Evolutionary conservation across 2,113 vertebrate genomes (phyloP).

Genomic region (Nettapus auritus): DNA sequence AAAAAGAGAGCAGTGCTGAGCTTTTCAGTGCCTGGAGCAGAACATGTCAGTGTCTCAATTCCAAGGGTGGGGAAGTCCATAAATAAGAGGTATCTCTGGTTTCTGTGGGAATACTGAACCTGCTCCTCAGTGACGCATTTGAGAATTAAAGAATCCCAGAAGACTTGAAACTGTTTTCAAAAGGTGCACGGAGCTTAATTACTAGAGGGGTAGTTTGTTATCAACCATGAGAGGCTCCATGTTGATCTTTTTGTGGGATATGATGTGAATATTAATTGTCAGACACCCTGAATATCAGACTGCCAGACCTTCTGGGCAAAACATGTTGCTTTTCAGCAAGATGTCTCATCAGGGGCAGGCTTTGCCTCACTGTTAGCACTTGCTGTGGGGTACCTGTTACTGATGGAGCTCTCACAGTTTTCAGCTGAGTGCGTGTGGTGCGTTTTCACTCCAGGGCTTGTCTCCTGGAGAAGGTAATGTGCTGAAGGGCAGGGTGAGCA

Average conservation of each 20-base stretch:
- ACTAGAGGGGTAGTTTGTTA: conserved; percentile 54
- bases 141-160: conserved; percentile 68
- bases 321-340: conserved; percentile 28
- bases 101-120: conserved; percentile 77
- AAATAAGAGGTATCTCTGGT: conserved; percentile 70
- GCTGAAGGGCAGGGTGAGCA: not conserved
- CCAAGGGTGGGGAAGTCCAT: conserved; percentile 76
- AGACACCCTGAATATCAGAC: not conserved
- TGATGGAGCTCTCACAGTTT: not conserved
- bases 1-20: conserved; percentile 20
- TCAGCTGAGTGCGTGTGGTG: not conserved
- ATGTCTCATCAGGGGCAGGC: not conserved
- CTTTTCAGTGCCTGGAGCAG: conserved; percentile 73
- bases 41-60: conserved; percentile 71
- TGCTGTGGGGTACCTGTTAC: not conserved
- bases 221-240: not conserved
- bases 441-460: not conserved
- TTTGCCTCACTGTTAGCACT: not conserved
- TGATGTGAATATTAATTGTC: conserved; percentile 31
- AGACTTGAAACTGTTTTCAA: conserved; percentile 68
- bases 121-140: conserved; percentile 57
- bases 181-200: conserved; percentile 47
- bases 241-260: conserved; percentile 18
- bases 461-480: not conserved
- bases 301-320: conserved; percentile 59